Conservation (phyloP, 2,888 invertebrate species). For the Pseudococcus viburni region DNA sequence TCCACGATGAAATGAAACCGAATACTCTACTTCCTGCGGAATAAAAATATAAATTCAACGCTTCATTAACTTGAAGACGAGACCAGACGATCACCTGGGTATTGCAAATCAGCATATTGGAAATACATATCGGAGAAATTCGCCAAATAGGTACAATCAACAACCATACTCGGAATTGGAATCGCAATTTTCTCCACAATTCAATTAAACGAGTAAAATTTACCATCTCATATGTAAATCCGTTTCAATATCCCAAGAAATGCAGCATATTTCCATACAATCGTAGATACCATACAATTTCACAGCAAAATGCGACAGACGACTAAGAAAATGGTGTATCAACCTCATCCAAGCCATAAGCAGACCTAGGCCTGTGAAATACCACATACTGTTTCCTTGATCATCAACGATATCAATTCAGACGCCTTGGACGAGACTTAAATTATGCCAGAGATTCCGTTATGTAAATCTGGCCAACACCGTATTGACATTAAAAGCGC, state of each 20-base stretch:
- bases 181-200: background rate
- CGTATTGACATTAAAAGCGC: slow-evolving; percentile 35
- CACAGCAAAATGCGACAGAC: background rate
- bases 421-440: background rate
- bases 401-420: background rate
- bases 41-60: background rate
- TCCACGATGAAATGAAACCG: background rate
- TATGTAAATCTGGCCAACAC: background rate
- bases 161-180: background rate
- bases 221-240: background rate
- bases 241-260: background rate
- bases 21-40: background rate
- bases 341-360: background rate
- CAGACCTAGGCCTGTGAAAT: background rate
- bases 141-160: too few species aligned
- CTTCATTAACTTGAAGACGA: background rate
- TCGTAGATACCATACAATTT: background rate
- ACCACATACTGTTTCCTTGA: background rate
- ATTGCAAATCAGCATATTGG: background rate
- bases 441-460: background rate
- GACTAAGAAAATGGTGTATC: background rate
- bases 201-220: background rate
- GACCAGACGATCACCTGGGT: background rate
- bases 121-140: background rate
- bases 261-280: background rate